Evolutionary conservation across 2,113 vertebrate species (phyloP).

Genomic region (Sialia sialis): DNA sequence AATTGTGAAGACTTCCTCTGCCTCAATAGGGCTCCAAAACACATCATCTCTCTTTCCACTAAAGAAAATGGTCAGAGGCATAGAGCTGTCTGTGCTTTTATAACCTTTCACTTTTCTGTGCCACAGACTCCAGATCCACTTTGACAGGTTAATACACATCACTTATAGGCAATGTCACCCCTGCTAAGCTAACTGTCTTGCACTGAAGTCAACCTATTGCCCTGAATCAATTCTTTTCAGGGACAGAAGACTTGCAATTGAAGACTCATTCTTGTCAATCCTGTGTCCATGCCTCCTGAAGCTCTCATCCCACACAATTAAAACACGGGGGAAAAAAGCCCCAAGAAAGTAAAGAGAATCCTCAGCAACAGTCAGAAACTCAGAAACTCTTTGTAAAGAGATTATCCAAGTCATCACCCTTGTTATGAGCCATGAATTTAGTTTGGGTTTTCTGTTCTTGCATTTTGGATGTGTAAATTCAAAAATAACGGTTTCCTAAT

Average conservation of each 20-base stretch:
- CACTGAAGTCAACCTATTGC: slow-evolving; percentile 3
- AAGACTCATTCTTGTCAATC: background rate
- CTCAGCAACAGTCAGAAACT: background rate
- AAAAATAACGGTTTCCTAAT: background rate
- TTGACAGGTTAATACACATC: slow-evolving; percentile 46
- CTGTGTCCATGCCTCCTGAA: background rate
- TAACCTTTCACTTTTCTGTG: slow-evolving; percentile 11
- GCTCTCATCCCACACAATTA: background rate
- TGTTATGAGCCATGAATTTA: background rate
- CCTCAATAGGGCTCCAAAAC: background rate
- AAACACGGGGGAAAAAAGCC: background rate
- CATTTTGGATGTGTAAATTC: background rate
- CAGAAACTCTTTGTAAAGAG: background rate
- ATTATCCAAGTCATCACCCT: background rate
- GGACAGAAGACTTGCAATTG: background rate
- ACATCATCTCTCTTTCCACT: background rate
- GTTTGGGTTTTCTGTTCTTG: background rate
- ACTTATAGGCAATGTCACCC: background rate
- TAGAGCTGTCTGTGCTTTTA: slow-evolving; percentile 10
- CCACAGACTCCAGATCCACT: slow-evolving; percentile 10
- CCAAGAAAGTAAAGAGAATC: background rate
- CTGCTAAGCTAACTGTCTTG: slow-evolving; percentile 19
- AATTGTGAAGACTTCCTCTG: background rate
- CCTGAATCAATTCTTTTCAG: slow-evolving; percentile 10
- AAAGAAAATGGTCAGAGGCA: background rate